phyloP scores from a whole-genome alignment of 2,113 vertebrate species.

The Oncorhynchus tshawytscha region DNA sequence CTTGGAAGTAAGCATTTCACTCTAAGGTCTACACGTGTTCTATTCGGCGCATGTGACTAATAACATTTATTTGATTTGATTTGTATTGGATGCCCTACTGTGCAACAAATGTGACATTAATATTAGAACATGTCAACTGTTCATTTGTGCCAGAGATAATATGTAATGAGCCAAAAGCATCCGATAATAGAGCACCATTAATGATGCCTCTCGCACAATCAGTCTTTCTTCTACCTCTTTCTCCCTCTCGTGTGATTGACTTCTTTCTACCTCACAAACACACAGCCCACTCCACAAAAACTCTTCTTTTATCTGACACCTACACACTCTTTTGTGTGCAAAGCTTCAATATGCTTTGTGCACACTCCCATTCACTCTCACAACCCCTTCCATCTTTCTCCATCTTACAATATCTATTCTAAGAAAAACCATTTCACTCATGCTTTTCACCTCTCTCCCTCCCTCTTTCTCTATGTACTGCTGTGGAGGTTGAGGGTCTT shows the following conservation, averaged over 20 bases:
- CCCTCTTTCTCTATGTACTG: not conserved
- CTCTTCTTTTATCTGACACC: too few relatives aligned
- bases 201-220: not conserved
- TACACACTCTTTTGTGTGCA: too few relatives aligned
- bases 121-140: constrained; percentile 15
- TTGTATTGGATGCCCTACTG: not conserved
- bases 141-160: constrained; percentile 14
- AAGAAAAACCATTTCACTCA: not conserved
- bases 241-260: not conserved
- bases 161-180: constrained; percentile 13
- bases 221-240: not conserved
- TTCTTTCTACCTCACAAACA: not conserved
- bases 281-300: not conserved
- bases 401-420: not conserved
- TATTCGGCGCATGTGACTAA: too few relatives aligned
- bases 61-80: not conserved
- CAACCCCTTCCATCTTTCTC: not conserved
- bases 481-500: not conserved
- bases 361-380: not conserved
- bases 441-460: not conserved
- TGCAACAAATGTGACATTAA: constrained; percentile 28
- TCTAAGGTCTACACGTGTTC: too few relatives aligned
- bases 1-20: too few relatives aligned
- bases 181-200: not conserved
- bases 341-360: too few relatives aligned